Evolutionary conservation across 2,888 invertebrate species (phyloP).

Genomic region (Sericinus montela): DNA sequence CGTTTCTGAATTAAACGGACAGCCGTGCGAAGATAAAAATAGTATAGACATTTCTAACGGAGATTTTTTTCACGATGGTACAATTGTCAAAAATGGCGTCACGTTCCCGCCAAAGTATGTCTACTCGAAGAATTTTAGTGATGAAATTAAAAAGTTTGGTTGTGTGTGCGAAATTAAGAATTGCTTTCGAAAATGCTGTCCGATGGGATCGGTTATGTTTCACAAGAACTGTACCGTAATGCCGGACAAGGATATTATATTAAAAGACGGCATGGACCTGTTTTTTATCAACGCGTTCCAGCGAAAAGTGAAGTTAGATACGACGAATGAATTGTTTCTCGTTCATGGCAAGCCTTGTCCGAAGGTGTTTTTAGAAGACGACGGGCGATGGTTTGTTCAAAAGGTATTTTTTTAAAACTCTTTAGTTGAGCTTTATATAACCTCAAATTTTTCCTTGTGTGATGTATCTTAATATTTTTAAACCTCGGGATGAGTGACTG

Average conservation of each 20-base stretch:
- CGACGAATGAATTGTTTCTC: conserved; percentile 30
- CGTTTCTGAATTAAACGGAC: conserved; percentile 29
- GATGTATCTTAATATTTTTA: too few species aligned
- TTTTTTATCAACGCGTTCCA: conserved; percentile 31
- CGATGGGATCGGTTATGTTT: conserved; percentile 31
- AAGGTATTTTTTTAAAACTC: conserved; percentile 35
- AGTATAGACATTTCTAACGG: conserved; percentile 48
- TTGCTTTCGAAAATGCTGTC: conserved; percentile 63
- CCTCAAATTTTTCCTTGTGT: too few species aligned
- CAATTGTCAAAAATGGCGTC: conserved; percentile 35
- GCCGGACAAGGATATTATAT: conserved; percentile 33
- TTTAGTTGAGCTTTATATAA: too few species aligned
- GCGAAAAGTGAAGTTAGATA: conserved; percentile 31
- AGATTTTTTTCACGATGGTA: conserved; percentile 28
- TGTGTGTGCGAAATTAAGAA: conserved; percentile 48
- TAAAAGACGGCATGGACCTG: conserved; percentile 36
- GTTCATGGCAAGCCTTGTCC: conserved; percentile 38
- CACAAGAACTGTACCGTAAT: conserved; percentile 33
- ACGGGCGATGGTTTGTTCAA: conserved; percentile 44
- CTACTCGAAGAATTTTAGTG: conserved; percentile 40
- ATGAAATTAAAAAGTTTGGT: conserved; percentile 42
- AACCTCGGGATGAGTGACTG: too few species aligned
- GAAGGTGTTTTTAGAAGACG: conserved; percentile 35
- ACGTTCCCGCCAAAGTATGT: conserved; percentile 41
- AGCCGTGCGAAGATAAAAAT: conserved; percentile 37